A percentile compares a stretch with the other conserved stretches of the same genome.
Evolutionary conservation across 2,888 invertebrate species (phyloP).

Genomic region (Folsomia manolachei): DNA sequence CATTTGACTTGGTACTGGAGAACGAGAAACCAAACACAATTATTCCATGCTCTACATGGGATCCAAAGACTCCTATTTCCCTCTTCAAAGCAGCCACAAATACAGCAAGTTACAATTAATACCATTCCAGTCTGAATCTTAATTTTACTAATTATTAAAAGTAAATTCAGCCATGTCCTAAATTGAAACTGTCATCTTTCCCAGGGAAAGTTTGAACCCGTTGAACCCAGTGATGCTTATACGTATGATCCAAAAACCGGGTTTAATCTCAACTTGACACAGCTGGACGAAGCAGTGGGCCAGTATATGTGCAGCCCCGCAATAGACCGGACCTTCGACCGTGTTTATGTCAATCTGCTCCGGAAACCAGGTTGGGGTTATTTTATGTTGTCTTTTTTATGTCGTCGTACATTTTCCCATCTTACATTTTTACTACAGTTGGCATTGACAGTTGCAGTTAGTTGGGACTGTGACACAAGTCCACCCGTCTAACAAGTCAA

Average conservation of each 20-base stretch:
- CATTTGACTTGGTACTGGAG: neutral
- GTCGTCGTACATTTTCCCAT: neutral
- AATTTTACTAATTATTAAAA: neutral
- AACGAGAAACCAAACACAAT: neutral
- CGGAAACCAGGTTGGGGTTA: constrained; percentile 1
- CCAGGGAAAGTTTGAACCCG: neutral
- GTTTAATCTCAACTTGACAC: neutral
- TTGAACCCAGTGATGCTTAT: neutral
- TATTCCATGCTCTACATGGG: constrained; percentile 13
- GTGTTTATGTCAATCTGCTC: neutral
- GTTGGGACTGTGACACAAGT: too few relatives aligned
- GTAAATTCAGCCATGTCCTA: neutral
- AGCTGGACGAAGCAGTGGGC: neutral
- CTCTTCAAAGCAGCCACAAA: neutral
- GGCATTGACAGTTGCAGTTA: neutral
- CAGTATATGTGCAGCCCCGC: constrained; percentile 4
- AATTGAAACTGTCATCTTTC: neutral
- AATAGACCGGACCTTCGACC: neutral
- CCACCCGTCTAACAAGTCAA: neutral
- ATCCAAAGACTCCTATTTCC: neutral
- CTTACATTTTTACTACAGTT: neutral
- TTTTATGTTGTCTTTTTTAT: neutral
- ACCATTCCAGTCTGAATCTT: neutral
- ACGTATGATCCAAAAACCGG: neutral
- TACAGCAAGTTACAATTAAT: neutral